A percentile compares a stretch with the other conserved stretches of the same genome.
These are phyloP conservation scores for Entomobrya multifasciata DNA, from an alignment of 2,888 invertebrate genomes.

Conservation along the genomic window DNA sequence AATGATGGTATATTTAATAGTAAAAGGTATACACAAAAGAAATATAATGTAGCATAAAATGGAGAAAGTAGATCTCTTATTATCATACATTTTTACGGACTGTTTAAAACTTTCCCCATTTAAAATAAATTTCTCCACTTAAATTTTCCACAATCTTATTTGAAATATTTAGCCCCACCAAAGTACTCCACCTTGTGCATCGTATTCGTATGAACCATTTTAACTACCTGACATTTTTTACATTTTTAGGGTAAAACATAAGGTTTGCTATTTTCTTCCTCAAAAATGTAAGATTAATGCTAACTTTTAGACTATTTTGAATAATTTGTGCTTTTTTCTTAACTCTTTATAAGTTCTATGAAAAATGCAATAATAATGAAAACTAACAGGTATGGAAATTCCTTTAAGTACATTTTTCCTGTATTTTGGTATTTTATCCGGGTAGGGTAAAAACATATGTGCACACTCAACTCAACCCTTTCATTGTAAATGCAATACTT, in stretches of 20 bases:
- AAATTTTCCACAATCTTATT: not conserved
- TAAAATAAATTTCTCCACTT: conserved; percentile 9
- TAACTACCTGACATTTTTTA: not conserved
- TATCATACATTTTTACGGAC: too few relatives aligned
- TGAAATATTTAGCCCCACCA: not conserved
- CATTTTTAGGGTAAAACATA: not conserved
- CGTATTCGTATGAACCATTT: too few relatives aligned
- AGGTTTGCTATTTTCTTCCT: not conserved
- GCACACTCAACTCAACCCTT: too few relatives aligned
- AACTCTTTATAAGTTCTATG: not conserved
- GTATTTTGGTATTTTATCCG: not conserved
- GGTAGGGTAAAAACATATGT: too few relatives aligned
- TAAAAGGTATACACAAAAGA: not conserved
- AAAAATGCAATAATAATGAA: not conserved
- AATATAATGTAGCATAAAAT: conserved; percentile 4
- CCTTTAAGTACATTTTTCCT: not conserved
- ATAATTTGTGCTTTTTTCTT: conserved; percentile 39
- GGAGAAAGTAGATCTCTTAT: too few relatives aligned
- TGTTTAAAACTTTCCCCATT: not conserved
- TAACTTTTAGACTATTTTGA: conserved; percentile 2
- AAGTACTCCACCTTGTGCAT: not conserved
- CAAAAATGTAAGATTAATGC: not conserved
- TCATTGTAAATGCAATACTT: too few relatives aligned
- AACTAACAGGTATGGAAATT: not conserved
- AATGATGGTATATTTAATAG: conserved; percentile 23